phyloP scores from a whole-genome alignment of 2,888 invertebrate genomes.

The Apotomis capreana region DNA sequence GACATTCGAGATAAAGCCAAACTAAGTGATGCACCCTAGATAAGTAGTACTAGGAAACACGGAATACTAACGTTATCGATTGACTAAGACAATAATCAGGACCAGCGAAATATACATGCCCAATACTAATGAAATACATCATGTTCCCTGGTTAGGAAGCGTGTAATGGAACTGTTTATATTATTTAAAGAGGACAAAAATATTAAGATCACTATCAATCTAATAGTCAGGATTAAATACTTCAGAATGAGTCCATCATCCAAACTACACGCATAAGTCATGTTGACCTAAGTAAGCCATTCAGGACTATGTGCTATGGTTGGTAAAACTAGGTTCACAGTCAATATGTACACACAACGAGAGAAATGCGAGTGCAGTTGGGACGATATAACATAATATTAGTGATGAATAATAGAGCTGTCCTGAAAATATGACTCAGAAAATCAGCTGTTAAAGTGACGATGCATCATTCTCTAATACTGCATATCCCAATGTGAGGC shows the following conservation, averaged over 20 bases:
- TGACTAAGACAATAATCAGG: conserved; percentile 69
- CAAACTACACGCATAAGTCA: conserved; percentile 68
- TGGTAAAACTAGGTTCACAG: conserved; percentile 38
- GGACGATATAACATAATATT: conserved; percentile 75
- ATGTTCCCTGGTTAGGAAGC: conserved; percentile 82
- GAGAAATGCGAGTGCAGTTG: conserved; percentile 66
- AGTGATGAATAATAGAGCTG: conserved; percentile 84
- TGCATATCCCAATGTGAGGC: conserved; percentile 82
- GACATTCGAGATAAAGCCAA: conserved; percentile 72
- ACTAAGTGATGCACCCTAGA: conserved; percentile 80
- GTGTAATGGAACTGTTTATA: conserved; percentile 74
- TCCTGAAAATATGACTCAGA: conserved; percentile 79
- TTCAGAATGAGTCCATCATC: conserved; percentile 73
- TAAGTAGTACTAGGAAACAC: conserved; percentile 67
- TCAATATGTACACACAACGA: conserved; percentile 45
- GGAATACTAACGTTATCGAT: conserved; percentile 60
- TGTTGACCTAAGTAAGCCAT: conserved; percentile 41
- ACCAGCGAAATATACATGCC: conserved; percentile 81
- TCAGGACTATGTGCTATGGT: conserved; percentile 42
- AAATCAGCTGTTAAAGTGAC: conserved; percentile 82
- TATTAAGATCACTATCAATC: conserved; percentile 66
- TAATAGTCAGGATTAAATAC: conserved; percentile 69
- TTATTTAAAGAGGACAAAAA: conserved; percentile 70
- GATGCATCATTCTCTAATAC: conserved; percentile 83
- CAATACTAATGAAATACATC: conserved; percentile 77